Conservation (phyloP, 2,797 vertebrate species). For the Ctenopoma multispine region DNA sequence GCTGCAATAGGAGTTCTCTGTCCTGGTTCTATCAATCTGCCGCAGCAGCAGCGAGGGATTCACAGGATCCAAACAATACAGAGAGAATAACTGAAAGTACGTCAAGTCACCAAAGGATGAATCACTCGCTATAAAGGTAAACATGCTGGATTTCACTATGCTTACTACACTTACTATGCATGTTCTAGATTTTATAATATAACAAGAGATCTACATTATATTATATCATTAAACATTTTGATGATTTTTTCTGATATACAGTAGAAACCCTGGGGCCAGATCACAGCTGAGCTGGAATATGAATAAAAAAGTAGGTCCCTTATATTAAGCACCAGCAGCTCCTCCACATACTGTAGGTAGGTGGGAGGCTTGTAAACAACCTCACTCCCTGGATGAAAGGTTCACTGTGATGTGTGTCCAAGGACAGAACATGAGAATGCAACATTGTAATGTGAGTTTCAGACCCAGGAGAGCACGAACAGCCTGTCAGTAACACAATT, state of each 20-base stretch:
- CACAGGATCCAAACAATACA: slow-evolving; percentile 55
- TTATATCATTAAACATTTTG: slow-evolving; percentile 48
- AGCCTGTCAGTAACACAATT: slow-evolving; percentile 56
- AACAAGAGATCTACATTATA: slow-evolving; percentile 21
- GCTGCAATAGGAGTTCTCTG: slow-evolving; percentile 63
- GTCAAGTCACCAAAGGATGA: slow-evolving; percentile 44
- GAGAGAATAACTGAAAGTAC: slow-evolving; percentile 50
- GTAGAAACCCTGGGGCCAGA: slow-evolving; percentile 41
- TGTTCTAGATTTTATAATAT: slow-evolving; percentile 23
- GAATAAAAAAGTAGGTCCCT: slow-evolving; percentile 58
- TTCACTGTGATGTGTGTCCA: slow-evolving; percentile 68
- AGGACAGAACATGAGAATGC: slow-evolving; percentile 57
- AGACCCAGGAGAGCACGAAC: slow-evolving; percentile 47
- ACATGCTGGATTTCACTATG: slow-evolving; percentile 23
- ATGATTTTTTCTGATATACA: slow-evolving; percentile 53
- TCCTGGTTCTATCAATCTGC: slow-evolving; percentile 79
- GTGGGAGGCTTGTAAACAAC: slow-evolving; percentile 62
- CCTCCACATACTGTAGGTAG: slow-evolving; percentile 45
- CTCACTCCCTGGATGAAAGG: slow-evolving; percentile 66
- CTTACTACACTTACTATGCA: slow-evolving; percentile 5
- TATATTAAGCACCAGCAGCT: slow-evolving; percentile 54
- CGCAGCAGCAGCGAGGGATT: slow-evolving; percentile 47
- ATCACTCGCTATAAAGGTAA: slow-evolving; percentile 47
- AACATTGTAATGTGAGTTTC: slow-evolving; percentile 42
- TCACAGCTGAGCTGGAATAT: slow-evolving; percentile 55